phyloP scores from a whole-genome alignment of 2,888 invertebrate species.

The Pristionchus maxplancki region DNA sequence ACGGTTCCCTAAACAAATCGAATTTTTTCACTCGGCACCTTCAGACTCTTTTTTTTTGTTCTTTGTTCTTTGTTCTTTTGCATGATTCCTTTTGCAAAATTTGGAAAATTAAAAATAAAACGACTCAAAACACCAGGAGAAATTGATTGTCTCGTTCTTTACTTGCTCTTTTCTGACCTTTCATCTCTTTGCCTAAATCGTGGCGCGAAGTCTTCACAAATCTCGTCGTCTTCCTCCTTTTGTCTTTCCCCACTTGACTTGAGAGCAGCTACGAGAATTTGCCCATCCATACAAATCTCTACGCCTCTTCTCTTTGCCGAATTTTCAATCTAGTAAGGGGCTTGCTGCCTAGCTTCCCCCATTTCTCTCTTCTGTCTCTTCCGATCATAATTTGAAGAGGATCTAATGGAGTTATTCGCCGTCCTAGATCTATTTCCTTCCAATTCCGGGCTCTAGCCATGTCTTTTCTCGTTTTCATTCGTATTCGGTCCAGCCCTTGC shows the following conservation, averaged over 20 bases:
- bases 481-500: not conserved
- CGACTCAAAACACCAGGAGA: no score
- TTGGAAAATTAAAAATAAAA: no score
- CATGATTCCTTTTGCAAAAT: no score
- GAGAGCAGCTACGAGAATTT: not conserved
- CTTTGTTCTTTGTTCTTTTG: no score
- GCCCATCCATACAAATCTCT: not conserved
- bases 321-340: not conserved
- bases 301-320: not conserved
- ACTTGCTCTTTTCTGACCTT: not conserved
- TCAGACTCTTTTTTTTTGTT: no score
- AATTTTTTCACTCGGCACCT: no score
- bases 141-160: no score
- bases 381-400: not conserved
- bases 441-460: constrained; percentile 8
- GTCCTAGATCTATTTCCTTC: not conserved
- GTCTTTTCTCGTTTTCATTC: constrained; percentile 30
- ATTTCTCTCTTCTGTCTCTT: not conserved
- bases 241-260: not conserved
- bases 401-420: not conserved
- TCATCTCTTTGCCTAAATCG: not conserved
- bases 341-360: not conserved
- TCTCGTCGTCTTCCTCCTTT: not conserved
- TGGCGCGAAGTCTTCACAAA: not conserved
- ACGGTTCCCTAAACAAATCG: no score